phyloP scores from a whole-genome alignment of 2,113 vertebrate genomes.

The Caracal caracal region DNA sequence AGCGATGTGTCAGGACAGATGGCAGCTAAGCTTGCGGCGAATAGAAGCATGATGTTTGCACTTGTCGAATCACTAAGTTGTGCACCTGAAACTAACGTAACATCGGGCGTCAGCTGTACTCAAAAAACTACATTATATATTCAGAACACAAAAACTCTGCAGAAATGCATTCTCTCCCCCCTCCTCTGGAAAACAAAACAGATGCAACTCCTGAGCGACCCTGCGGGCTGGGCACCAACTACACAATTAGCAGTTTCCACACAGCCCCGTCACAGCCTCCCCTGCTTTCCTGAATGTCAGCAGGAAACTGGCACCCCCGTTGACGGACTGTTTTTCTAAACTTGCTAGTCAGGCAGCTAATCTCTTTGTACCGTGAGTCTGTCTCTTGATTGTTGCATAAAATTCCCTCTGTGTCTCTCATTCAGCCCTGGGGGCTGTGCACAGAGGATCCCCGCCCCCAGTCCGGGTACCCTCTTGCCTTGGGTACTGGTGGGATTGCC shows the following conservation, averaged over 20 bases:
- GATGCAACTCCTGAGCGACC: background rate
- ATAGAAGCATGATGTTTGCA: no score
- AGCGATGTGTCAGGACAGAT: background rate
- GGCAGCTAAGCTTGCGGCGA: background rate
- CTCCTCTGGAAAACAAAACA: background rate
- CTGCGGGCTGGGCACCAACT: background rate
- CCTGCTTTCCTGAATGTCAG: background rate
- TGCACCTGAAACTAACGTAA: background rate
- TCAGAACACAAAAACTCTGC: background rate
- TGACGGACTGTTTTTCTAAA: background rate
- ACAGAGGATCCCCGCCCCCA: no score
- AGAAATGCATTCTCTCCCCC: background rate
- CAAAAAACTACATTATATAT: no score
- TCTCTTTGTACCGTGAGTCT: slow-evolving; percentile 12
- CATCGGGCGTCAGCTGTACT: background rate
- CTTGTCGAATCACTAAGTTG: no score
- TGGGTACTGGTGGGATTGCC: background rate
- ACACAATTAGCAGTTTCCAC: background rate
- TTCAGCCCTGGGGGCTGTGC: background rate
- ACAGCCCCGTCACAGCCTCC: background rate
- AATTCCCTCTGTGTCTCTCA: background rate
- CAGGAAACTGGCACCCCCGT: background rate
- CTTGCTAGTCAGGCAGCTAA: background rate
- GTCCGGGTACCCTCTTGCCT: background rate
- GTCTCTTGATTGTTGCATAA: background rate